Evolutionary conservation across 1,140 invertebrate genomes (phyloP).

Genomic region (Oncopeltus fasciatus): DNA sequence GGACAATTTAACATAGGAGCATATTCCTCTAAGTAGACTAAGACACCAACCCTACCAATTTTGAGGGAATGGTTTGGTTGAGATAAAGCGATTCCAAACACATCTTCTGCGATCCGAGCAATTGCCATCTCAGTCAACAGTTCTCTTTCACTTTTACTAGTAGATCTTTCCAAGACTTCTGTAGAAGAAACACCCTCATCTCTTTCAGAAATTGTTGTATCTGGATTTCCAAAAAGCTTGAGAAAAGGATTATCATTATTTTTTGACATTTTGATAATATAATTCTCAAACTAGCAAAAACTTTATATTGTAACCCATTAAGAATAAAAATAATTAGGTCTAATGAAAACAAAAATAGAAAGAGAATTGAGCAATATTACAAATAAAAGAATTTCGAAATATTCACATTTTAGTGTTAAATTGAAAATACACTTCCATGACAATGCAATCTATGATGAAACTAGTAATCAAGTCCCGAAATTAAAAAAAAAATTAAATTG

Average conservation of each 20-base stretch:
- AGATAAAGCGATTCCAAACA: conserved; percentile 2
- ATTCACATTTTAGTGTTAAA: too few species aligned
- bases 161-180: not conserved
- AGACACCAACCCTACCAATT: not conserved
- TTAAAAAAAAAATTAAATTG: too few species aligned
- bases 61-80: conserved; percentile 6
- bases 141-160: not conserved
- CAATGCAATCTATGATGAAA: too few species aligned
- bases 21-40: conserved; percentile 17
- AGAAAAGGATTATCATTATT: conserved; percentile 6
- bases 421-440: too few species aligned
- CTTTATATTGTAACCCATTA: too few species aligned
- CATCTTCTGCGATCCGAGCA: conserved; percentile 11
- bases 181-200: not conserved
- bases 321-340: too few species aligned
- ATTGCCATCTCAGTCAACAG: not conserved
- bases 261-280: conserved; percentile 9
- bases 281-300: too few species aligned
- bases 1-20: not conserved
- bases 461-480: too few species aligned
- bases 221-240: not conserved
- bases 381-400: too few species aligned
- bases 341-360: too few species aligned
- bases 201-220: not conserved
- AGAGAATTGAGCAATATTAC: too few species aligned